Evolutionary conservation across 2,888 invertebrate genomes (phyloP), one percentile per base, ranked within the genome.

Genomic region (Pseudococcus longispinus): DNA sequence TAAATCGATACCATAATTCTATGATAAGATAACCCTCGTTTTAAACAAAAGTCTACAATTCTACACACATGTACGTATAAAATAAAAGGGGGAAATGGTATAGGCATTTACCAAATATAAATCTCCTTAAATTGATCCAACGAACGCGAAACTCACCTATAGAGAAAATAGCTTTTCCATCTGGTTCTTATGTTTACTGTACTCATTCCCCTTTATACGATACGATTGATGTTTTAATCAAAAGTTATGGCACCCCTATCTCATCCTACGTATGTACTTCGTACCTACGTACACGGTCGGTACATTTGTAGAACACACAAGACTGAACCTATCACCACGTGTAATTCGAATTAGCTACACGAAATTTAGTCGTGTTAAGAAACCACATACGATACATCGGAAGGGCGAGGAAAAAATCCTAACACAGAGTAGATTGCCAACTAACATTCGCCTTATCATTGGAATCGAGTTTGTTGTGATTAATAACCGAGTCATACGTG

Each of bases 391-490:
- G 3, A 26, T 23, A 26, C 11, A 8, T 2, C 13, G 26, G 8
- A 65, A 15, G 8, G 15, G 13, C 9, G 60, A 9, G 6, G 60
- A 20, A 60, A 23, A 60, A 51, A 51, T 51, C 6, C n/a, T 11
- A 20, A 60, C 20, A 23, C 8, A 60, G 23, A 60, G 29, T 70
- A 70, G 6, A 70, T 29, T 70, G 70, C 70, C 70, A 70, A 70
- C 29, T 70, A 70, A 70, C 55, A 70, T 26, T 70, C 70, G 70
- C 60, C 23, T 70, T 70, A 70, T 70, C 70, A 70, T 70, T 29
- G 70, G 37, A 70, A 70, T 70, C 70, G 70, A 60, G 70, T 29
- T 80, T 42, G 77, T 37, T 42, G 77, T 74, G 74, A 80, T 80
- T 80, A 80, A 80, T 80, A 80, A 42, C 42, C 42, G 13, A 37